Evolutionary conservation across 2,797 vertebrate genomes (phyloP).

Genomic region (Parauchenoglanis ngamensis): DNA sequence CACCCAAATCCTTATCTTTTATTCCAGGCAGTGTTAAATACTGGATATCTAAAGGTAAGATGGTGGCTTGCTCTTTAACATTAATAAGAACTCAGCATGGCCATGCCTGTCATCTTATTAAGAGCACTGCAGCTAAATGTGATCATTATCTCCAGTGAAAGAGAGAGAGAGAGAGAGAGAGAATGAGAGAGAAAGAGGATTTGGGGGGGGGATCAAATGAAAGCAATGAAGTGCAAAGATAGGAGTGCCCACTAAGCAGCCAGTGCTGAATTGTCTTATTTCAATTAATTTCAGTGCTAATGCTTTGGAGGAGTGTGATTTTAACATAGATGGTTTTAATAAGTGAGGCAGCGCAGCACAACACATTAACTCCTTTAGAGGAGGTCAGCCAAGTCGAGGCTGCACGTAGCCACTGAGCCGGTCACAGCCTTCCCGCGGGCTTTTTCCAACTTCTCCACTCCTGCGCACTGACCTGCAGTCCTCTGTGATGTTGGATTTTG

Average conservation of each 20-base stretch:
- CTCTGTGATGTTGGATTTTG: conserved; percentile 35
- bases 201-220: conserved; percentile 47
- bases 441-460: conserved; percentile 24
- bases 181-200: too few relatives aligned
- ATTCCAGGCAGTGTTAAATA: conserved; percentile 42
- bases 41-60: conserved; percentile 50
- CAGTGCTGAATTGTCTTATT: conserved; percentile 71
- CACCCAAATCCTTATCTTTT: conserved; percentile 35
- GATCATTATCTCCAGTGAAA: conserved; percentile 62
- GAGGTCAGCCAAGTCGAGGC: conserved; percentile 53
- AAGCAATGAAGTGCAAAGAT: conserved; percentile 65
- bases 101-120: conserved; percentile 64
- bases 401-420: conserved; percentile 25
- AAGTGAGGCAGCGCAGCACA: conserved; percentile 66
- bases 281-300: conserved; percentile 71
- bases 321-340: conserved; percentile 67
- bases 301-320: conserved; percentile 66
- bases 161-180: neutral
- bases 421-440: conserved; percentile 19
- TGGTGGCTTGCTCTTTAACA: conserved; percentile 53
- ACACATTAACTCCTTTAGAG: conserved; percentile 57
- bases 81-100: conserved; percentile 49
- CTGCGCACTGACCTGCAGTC: conserved; percentile 43
- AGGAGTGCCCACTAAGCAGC: conserved; percentile 61
- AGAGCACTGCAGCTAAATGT: conserved; percentile 62